Percentiles rank a stretch among this genome's conserved stretches.
These are phyloP conservation scores for Corythucha ciliata DNA, from an alignment of 2,888 invertebrate genomes.

Conservation along the genomic window DNA sequence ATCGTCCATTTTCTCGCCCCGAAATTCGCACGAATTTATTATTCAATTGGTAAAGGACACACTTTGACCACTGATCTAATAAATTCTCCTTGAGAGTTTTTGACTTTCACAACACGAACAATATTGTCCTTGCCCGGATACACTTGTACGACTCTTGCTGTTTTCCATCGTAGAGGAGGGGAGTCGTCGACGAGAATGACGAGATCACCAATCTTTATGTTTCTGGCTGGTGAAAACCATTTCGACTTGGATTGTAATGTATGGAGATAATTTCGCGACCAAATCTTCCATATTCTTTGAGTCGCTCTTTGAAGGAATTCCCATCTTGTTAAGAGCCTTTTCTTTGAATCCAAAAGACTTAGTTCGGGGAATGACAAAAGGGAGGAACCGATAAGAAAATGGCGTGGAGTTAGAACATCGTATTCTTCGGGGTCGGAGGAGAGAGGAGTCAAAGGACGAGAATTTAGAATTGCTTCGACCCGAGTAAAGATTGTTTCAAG, in stretches of 20 bases:
- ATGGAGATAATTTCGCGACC: slow-evolving; percentile 27
- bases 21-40: too few species aligned
- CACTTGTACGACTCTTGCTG: background rate
- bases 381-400: slow-evolving; percentile 37
- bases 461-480: slow-evolving; percentile 38
- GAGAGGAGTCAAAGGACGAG: slow-evolving; percentile 35
- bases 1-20: too few species aligned
- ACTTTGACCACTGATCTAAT: too few species aligned
- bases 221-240: slow-evolving; percentile 13
- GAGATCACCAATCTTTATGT: slow-evolving; percentile 22
- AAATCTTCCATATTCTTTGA: slow-evolving; percentile 33
- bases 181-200: slow-evolving; percentile 14
- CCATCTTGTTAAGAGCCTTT: slow-evolving; percentile 30
- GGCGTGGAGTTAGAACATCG: slow-evolving; percentile 37
- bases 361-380: slow-evolving; percentile 33
- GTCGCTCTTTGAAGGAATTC: slow-evolving; percentile 25
- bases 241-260: slow-evolving; percentile 24
- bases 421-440: slow-evolving; percentile 32
- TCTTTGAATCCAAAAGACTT: slow-evolving; percentile 25
- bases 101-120: slow-evolving; percentile 10
- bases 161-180: slow-evolving; percentile 13
- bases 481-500: slow-evolving; percentile 34
- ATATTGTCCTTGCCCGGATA: slow-evolving; percentile 10
- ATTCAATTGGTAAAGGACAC: too few species aligned
- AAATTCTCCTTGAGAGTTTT: too few species aligned